phyloP scores from a whole-genome alignment of 2,888 invertebrate species.

The Leucophora obtusa region DNA sequence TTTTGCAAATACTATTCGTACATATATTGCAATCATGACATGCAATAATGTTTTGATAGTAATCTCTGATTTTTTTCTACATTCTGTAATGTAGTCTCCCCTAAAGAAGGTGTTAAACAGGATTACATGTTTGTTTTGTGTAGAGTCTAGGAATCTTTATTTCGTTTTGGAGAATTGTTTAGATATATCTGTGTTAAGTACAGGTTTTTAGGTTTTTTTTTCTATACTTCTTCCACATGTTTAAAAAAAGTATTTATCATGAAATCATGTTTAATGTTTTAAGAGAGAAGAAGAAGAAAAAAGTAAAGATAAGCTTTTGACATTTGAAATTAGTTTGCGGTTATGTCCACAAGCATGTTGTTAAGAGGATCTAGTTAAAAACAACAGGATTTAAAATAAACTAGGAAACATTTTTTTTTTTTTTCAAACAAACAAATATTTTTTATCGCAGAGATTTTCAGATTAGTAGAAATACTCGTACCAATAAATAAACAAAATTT shows the following conservation, averaged over 20 bases:
- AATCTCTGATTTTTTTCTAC: constrained; percentile 40
- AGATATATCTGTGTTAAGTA: constrained; percentile 7
- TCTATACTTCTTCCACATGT: background rate
- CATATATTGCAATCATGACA: constrained; percentile 51
- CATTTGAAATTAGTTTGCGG: constrained; percentile 75
- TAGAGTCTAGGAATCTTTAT: constrained; percentile 26
- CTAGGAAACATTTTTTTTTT: background rate
- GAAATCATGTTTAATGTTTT: constrained; percentile 71
- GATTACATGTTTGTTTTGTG: constrained; percentile 44
- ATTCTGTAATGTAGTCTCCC: constrained; percentile 18
- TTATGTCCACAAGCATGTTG: constrained; percentile 44
- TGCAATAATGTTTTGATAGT: constrained; percentile 64
- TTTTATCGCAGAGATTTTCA: constrained; percentile 39
- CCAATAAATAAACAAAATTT: background rate
- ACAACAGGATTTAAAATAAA: background rate
- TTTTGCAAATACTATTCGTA: background rate
- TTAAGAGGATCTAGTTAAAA: constrained; percentile 4
- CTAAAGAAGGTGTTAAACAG: constrained; percentile 61
- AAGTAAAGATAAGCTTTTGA: constrained; percentile 74
- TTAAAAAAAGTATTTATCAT: constrained; percentile 67
- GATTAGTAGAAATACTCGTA: constrained; percentile 14
- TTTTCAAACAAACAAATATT: background rate
- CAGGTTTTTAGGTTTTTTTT: constrained; percentile 26
- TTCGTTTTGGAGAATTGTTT: constrained; percentile 21
- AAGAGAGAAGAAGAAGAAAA: constrained; percentile 44